Percentiles rank a stretch among this genome's conserved stretches.
phyloP scores from a whole-genome alignment of 1,140 invertebrate genomes.

The Drosophila lacteicornis region DNA sequence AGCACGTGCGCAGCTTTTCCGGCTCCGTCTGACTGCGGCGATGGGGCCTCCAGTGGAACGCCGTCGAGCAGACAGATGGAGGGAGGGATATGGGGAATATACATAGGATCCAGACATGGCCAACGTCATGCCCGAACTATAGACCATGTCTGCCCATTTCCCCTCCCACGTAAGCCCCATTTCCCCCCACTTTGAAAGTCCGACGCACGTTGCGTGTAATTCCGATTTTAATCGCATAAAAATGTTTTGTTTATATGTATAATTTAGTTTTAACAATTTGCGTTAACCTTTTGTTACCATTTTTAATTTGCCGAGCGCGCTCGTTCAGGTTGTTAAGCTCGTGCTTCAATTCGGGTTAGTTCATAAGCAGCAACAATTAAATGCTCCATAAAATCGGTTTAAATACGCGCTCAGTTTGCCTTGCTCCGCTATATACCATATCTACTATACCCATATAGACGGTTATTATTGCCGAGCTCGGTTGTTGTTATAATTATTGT shows the following conservation, averaged over 20 bases:
- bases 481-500: slow-evolving; percentile 74
- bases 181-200: slow-evolving; percentile 23
- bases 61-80: slow-evolving; percentile 39
- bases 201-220: slow-evolving; percentile 83
- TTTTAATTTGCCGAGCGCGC: slow-evolving; percentile 70
- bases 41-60: slow-evolving; percentile 36
- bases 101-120: slow-evolving; percentile 36
- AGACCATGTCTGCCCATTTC: slow-evolving; percentile 50
- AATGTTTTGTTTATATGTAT: slow-evolving; percentile 84
- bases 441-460: slow-evolving; percentile 61
- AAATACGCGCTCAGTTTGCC: slow-evolving; percentile 62
- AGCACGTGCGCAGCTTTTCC: slow-evolving; percentile 82
- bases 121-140: slow-evolving; percentile 44
- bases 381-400: slow-evolving; percentile 81
- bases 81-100: slow-evolving; percentile 16
- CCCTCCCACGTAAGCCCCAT: slow-evolving; percentile 26
- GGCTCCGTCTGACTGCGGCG: slow-evolving; percentile 39
- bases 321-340: slow-evolving; percentile 33
- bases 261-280: slow-evolving; percentile 83
- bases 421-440: slow-evolving; percentile 19
- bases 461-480: slow-evolving; percentile 69
- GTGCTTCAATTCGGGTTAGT: slow-evolving; percentile 43
- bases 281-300: slow-evolving; percentile 83
- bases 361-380: slow-evolving; percentile 82
- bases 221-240: slow-evolving; percentile 82